Percentiles rank a stretch among this genome's conserved stretches.
Evolutionary conservation across 2,888 invertebrate genomes (phyloP).

Genomic region (Eupithecia exiguata): DNA sequence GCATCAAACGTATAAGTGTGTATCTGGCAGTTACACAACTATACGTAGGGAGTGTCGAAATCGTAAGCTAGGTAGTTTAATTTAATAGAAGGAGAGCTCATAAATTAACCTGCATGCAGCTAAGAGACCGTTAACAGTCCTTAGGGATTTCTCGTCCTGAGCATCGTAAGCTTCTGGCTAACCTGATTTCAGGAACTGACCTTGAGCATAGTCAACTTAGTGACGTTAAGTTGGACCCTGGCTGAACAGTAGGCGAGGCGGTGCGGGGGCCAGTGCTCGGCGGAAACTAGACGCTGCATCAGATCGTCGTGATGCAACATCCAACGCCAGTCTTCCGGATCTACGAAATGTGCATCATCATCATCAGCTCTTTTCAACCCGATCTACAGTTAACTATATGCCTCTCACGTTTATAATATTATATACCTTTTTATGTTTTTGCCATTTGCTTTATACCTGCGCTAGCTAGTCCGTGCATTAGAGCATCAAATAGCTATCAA

Average conservation of each 20-base stretch:
- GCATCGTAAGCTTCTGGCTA: not conserved
- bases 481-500: not conserved
- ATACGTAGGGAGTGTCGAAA: too few relatives aligned
- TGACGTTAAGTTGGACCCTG: conserved; percentile 68
- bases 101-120: too few relatives aligned
- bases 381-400: too few relatives aligned
- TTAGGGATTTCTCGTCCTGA: not conserved
- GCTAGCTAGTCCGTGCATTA: too few relatives aligned
- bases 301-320: conserved; percentile 56
- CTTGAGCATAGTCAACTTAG: conserved; percentile 68
- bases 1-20: too few relatives aligned
- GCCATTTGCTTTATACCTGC: too few relatives aligned
- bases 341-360: conserved; percentile 37
- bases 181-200: conserved; percentile 47
- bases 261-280: conserved; percentile 64
- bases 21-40: too few relatives aligned
- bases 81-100: too few relatives aligned
- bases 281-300: conserved; percentile 50
- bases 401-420: too few relatives aligned
- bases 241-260: conserved; percentile 64
- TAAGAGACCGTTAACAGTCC: not conserved
- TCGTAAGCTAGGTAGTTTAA: too few relatives aligned
- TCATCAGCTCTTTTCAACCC: not conserved
- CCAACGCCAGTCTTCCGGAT: conserved; percentile 61
- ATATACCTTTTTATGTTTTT: too few relatives aligned